Percentiles rank a stretch among this genome's conserved stretches.
Conservation (phyloP, 1,140 invertebrate species). For the Leptinotarsa undecemlineata region DNA sequence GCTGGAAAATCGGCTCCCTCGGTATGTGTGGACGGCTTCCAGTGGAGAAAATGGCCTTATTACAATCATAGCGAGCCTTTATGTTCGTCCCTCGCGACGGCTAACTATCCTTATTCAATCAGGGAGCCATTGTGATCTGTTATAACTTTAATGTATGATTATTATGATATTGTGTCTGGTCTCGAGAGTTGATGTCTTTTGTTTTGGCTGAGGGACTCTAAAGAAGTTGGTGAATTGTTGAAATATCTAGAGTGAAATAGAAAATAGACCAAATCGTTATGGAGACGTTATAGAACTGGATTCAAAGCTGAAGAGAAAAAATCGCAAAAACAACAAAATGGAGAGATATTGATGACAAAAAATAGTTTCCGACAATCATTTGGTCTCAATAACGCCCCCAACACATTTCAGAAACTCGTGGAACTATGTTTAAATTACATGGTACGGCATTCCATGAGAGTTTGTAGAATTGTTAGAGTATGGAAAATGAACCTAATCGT, state of each 20-base stretch:
- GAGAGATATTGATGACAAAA: too few relatives aligned
- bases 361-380: too few relatives aligned
- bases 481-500: too few relatives aligned
- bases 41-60: slow-evolving; percentile 24
- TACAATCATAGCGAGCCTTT: slow-evolving; percentile 17
- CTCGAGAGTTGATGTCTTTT: slow-evolving; percentile 10
- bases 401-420: too few relatives aligned
- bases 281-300: too few relatives aligned
- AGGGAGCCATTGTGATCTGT: slow-evolving; percentile 10
- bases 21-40: slow-evolving; percentile 13
- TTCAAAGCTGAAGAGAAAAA: too few relatives aligned
- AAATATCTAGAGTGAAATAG: neutral
- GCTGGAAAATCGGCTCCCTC: neutral
- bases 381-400: too few relatives aligned
- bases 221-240: neutral
- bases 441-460: too few relatives aligned
- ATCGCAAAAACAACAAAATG: too few relatives aligned
- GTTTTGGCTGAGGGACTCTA: neutral
- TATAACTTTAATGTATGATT: neutral
- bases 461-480: too few relatives aligned
- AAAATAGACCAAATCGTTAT: too few relatives aligned
- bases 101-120: slow-evolving; percentile 30
- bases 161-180: slow-evolving; percentile 21
- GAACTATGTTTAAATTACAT: too few relatives aligned
- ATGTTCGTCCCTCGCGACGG: neutral